Evolutionary conservation across 2,797 vertebrate genomes (phyloP).

Genomic region (Bovichtus variegatus): DNA sequence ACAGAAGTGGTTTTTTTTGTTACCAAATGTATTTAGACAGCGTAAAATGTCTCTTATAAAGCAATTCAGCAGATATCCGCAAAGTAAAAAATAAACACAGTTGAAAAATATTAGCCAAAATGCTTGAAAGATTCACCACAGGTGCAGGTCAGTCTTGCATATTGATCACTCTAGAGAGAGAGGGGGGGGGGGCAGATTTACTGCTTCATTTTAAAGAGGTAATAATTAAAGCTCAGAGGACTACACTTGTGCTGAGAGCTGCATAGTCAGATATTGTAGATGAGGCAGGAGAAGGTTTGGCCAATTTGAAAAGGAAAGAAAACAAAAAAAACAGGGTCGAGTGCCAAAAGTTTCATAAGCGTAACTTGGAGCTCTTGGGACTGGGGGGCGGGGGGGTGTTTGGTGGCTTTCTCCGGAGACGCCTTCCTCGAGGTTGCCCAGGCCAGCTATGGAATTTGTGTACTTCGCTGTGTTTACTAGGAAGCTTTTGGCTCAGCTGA

Average conservation of each 20-base stretch:
- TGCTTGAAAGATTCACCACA: neutral
- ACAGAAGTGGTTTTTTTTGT: constrained; percentile 15
- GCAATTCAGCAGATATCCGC: neutral
- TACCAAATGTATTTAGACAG: neutral
- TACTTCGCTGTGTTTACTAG: constrained; percentile 54
- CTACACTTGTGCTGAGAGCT: constrained; percentile 21
- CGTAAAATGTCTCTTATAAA: constrained; percentile 4
- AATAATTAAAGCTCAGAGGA: constrained; percentile 35
- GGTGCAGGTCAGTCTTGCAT: constrained; percentile 23
- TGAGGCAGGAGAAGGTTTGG: constrained; percentile 31
- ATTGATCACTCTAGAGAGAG: neutral
- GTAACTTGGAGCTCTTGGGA: constrained; percentile 44
- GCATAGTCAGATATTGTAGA: constrained; percentile 31
- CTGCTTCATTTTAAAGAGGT: constrained; percentile 31
- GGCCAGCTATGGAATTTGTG: constrained; percentile 58
- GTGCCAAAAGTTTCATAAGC: constrained; percentile 47
- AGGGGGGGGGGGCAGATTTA: neutral
- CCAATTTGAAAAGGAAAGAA: constrained; percentile 6
- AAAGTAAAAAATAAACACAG: neutral
- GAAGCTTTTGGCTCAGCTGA: constrained; percentile 50
- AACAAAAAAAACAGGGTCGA: neutral
- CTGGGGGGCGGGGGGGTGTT: constrained; percentile 1
- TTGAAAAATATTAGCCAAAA: neutral
- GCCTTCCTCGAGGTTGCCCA: constrained; percentile 56
- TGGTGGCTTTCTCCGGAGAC: constrained; percentile 42